Conservation (phyloP, 92 coral and sea anemone species). For the Anthopleura xanthogrammica region DNA sequence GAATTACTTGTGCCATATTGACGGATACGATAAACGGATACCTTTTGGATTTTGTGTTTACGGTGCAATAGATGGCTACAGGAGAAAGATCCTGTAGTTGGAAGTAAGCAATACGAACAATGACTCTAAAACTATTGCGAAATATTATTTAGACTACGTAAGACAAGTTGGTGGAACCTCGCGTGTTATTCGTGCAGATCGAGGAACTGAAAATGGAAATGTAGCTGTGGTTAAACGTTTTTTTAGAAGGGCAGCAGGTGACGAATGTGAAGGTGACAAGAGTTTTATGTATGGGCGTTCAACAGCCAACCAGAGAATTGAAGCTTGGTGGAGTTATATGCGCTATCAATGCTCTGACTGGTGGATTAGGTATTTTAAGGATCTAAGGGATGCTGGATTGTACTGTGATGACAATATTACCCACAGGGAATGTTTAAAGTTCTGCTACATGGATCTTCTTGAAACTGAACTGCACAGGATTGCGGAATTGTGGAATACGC, state of each 20-base stretch:
- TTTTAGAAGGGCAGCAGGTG: slow-evolving; percentile 38
- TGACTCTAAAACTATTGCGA: slow-evolving; percentile 18
- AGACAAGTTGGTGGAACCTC: not conserved
- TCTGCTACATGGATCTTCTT: no score
- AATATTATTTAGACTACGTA: slow-evolving; percentile 33
- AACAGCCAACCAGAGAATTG: slow-evolving; percentile 49
- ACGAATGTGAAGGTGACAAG: slow-evolving; percentile 43
- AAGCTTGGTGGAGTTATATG: slow-evolving; percentile 60
- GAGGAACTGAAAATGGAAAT: slow-evolving; percentile 44
- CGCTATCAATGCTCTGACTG: slow-evolving; percentile 42
- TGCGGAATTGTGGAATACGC: no score
- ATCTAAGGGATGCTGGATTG: no score
- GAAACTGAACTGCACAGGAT: no score
- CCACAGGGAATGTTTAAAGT: no score
- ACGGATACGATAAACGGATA: slow-evolving; percentile 39
- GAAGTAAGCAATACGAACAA: slow-evolving; percentile 36
- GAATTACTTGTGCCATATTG: slow-evolving; percentile 41
- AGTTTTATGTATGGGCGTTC: slow-evolving; percentile 52
- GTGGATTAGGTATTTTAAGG: slow-evolving; percentile 28
- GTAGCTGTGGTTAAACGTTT: slow-evolving; percentile 45
- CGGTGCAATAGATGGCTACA: slow-evolving; percentile 39
- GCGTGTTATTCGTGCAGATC: not conserved
- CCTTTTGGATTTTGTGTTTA: slow-evolving; percentile 44
- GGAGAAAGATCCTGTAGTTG: slow-evolving; percentile 31
- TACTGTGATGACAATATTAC: no score